These are phyloP conservation scores for Athalia cordata DNA, from an alignment of 2,888 invertebrate genomes.

Conservation along the genomic window DNA sequence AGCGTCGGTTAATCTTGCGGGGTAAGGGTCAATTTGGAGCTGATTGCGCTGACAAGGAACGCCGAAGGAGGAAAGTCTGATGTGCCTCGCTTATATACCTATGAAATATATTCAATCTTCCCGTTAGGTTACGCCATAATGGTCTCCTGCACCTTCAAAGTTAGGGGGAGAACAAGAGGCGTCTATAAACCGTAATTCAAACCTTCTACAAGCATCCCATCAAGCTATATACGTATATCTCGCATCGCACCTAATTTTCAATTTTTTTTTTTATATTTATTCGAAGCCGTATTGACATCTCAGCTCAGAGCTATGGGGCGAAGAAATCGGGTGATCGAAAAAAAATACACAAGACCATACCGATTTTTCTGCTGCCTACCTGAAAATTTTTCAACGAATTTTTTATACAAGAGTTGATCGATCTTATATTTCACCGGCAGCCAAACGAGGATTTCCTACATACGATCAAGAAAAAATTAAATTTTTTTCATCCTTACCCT, in stretches of 20 bases:
- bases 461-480: conserved; percentile 26
- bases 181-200: no score
- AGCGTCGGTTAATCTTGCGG: conserved; percentile 49
- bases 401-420: conserved; percentile 10
- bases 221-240: no score
- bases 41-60: conserved; percentile 47
- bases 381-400: conserved; percentile 16
- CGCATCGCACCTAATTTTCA: no score
- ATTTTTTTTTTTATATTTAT: no score
- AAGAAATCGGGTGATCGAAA: no score
- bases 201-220: no score
- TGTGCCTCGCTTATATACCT: conserved; percentile 7
- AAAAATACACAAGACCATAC: conserved; percentile 6
- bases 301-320: no score
- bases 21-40: conserved; percentile 48
- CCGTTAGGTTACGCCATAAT: no score
- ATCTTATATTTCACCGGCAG: conserved; percentile 24
- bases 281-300: no score
- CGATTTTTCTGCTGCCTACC: neutral
- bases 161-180: neutral
- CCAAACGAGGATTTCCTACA: conserved; percentile 20
- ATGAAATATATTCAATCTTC: no score
- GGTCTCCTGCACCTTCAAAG: neutral
- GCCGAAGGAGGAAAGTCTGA: conserved; percentile 8
- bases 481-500: neutral